phyloP scores from a whole-genome alignment of 2,888 invertebrate species.

The Lepidochitona cinerea region DNA sequence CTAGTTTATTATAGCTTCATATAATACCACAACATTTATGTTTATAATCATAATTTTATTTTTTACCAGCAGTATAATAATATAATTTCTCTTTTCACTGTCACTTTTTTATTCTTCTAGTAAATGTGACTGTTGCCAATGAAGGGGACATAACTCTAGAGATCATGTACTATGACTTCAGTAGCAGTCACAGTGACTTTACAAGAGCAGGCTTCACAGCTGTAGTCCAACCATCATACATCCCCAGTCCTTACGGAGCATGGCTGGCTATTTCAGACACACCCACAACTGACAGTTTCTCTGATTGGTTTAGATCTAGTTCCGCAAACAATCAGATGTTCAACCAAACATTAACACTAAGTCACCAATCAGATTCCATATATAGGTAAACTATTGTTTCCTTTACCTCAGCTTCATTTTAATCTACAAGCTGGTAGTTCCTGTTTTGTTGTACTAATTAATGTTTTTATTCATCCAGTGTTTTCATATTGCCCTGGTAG shows the following conservation, averaged over 20 bases:
- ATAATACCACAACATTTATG: background rate
- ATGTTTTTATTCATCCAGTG: too few species aligned
- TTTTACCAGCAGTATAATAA: too few species aligned
- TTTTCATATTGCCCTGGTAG: too few species aligned
- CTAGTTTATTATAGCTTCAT: background rate
- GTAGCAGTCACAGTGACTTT: slow-evolving; percentile 19
- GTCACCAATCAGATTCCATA: slow-evolving; percentile 8
- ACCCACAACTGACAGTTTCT: slow-evolving; percentile 48
- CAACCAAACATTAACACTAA: slow-evolving; percentile 28
- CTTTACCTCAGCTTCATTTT: too few species aligned
- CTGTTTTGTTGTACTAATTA: too few species aligned
- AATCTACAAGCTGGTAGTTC: too few species aligned
- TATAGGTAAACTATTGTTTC: slow-evolving; percentile 29
- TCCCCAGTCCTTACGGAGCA: slow-evolving; percentile 38
- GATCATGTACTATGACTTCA: slow-evolving; percentile 42
- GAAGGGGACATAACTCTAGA: slow-evolving; percentile 26
- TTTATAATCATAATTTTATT: background rate
- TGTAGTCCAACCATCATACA: slow-evolving; percentile 32
- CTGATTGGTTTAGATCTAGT: slow-evolving; percentile 43
- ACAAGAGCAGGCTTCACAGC: slow-evolving; percentile 5
- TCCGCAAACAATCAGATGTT: slow-evolving; percentile 28
- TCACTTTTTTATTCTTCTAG: background rate
- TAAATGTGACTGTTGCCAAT: background rate
- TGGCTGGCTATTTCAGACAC: slow-evolving; percentile 37
- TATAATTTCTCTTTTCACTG: too few species aligned